Conservation (phyloP, 30 jellyfish, hydroid and myxozoan genomes). For the Hydra vulgaris region DNA sequence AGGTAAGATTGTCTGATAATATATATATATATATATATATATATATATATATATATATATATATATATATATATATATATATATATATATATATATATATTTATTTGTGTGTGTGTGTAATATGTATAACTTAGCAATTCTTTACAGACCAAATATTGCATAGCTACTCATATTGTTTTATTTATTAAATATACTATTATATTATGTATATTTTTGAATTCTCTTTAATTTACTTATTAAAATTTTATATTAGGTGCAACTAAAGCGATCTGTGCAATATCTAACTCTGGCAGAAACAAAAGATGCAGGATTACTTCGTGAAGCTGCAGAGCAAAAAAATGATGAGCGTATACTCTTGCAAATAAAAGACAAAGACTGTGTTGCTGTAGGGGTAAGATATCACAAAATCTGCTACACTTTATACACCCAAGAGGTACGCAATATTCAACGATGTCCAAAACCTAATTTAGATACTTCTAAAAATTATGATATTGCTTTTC, state of each 20-base stretch:
- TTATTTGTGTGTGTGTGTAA: not conserved
- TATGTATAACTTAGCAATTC: too few relatives aligned
- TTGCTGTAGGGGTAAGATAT: conserved; percentile 37
- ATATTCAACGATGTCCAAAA: not conserved
- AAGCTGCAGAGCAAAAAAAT: not conserved
- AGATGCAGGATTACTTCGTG: not conserved
- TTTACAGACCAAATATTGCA: not conserved
- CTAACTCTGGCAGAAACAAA: not conserved
- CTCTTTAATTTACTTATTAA: too few relatives aligned
- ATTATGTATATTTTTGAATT: too few relatives aligned
- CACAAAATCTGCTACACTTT: conserved; percentile 36
- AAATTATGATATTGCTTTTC: not conserved
- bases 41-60: too few relatives aligned
- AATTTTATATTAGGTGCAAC: not conserved
- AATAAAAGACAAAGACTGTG: conserved; percentile 30
- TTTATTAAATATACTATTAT: too few relatives aligned
- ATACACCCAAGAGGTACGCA: conserved; percentile 14
- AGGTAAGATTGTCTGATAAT: not conserved
- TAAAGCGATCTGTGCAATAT: not conserved
- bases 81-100: too few relatives aligned
- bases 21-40: too few relatives aligned
- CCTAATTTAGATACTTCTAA: not conserved
- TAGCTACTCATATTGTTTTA: not conserved
- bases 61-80: too few relatives aligned
- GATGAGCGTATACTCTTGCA: conserved; percentile 18